A percentile compares a stretch with the other conserved stretches of the same genome.
phyloP scores from a whole-genome alignment of 2,113 vertebrate genomes.

The Romanogobio albipinnatus region DNA sequence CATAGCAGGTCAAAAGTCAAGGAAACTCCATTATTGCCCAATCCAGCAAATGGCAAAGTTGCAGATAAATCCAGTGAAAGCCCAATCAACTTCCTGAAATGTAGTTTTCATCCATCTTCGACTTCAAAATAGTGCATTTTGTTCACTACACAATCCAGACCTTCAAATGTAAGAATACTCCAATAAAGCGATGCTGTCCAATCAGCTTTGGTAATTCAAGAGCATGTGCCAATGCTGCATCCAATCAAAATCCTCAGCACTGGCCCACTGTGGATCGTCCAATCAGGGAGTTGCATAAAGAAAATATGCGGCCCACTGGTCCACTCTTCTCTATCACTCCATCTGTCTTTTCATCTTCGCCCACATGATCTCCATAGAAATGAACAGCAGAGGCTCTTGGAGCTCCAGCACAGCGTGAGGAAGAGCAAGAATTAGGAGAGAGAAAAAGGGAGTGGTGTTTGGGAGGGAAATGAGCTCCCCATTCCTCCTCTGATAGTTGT shows the following conservation, averaged over 20 bases:
- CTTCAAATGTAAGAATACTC: constrained; percentile 32
- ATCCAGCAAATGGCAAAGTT: neutral
- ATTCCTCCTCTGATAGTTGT: constrained; percentile 72
- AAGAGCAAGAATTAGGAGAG: neutral
- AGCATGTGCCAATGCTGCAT: neutral
- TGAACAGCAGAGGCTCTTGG: constrained; percentile 22
- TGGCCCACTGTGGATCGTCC: constrained; percentile 6
- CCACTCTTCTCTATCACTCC: constrained; percentile 19
- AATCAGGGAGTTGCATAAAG: neutral
- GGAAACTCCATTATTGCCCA: constrained; percentile 19
- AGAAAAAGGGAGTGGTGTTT: constrained; percentile 45
- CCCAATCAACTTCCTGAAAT: neutral
- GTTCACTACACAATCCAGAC: constrained; percentile 6
- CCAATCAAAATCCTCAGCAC: constrained; percentile 13
- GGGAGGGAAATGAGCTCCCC: constrained; percentile 59
- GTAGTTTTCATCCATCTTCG: neutral
- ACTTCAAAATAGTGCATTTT: neutral
- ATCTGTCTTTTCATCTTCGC: constrained; percentile 22
- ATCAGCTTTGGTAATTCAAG: constrained; percentile 11
- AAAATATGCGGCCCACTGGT: neutral
- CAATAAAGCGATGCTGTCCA: constrained; percentile 30
- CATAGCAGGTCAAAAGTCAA: constrained; percentile 22
- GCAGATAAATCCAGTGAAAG: neutral
- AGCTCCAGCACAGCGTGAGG: constrained; percentile 45
- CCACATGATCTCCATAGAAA: constrained; percentile 44